phyloP scores from a whole-genome alignment of 2,797 vertebrate species.

The Babyrousa celebensis region DNA sequence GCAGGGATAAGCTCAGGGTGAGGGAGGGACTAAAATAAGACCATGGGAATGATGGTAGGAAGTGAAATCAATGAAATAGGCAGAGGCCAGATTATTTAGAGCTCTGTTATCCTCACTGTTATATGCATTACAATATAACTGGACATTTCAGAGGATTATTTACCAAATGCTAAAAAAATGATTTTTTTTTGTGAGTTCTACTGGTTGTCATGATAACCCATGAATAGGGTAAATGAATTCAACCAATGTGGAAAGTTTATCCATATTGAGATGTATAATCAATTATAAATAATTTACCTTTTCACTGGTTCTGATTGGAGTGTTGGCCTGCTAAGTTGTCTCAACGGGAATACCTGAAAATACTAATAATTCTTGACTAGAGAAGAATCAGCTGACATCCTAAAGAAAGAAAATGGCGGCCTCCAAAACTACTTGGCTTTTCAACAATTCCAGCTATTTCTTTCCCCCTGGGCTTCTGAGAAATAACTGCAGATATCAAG shows the following conservation, averaged over 20 bases:
- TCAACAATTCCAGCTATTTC: constrained; percentile 25
- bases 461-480: neutral
- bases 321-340: neutral
- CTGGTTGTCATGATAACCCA: constrained; percentile 4
- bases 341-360: neutral
- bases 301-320: neutral
- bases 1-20: neutral
- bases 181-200: neutral
- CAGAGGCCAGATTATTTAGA: neutral
- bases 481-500: constrained; percentile 50
- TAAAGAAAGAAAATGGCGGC: neutral
- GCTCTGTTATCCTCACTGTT: neutral
- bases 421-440: neutral
- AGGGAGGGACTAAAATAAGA: neutral
- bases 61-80: neutral
- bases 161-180: neutral
- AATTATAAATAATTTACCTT: constrained; percentile 1
- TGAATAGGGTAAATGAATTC: neutral
- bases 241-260: neutral
- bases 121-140: neutral
- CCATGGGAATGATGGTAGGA: neutral
- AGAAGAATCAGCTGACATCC: neutral
- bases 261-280: neutral
- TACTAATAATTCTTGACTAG: constrained; percentile 25
- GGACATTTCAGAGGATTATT: neutral